Base-by-base conservation (phyloP, 2,888 invertebrate genomes). In the Eilema sororculum region DNA sequence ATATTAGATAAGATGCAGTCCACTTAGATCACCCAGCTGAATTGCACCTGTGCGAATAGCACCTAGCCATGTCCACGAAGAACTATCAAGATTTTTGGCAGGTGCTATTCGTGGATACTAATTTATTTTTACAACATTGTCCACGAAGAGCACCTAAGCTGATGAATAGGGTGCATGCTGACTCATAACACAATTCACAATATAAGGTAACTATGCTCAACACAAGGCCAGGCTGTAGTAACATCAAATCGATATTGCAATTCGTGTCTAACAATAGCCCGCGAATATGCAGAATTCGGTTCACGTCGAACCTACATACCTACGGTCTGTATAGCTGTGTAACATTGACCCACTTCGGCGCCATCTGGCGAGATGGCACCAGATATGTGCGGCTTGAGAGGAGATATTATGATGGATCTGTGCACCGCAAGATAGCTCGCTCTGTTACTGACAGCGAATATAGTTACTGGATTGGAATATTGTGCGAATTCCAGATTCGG, bases 331-430 rank as follows among this genome's bases (percentile, higher is more conserved):
- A 62, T 58, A 61, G 41, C 64, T 71, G 71, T 65, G 46, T 22
- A 78, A 80, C 72, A 76, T 71, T 81, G 80, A 83, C 83, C 80
- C 69, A 79, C 60, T 75, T 81, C 71, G 22, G 28, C n/a, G 67
- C 65, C 73, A 77, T 81, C 79, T 83, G 76, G 67, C 70, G 74
- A 73, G 72, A 80, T 73, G 72, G 61, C 56, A 66, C 69, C 73
- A 80, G 76, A 78, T 78, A 82, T 72, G 83, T 61, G 25, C 61
- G 58, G 65, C 56, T 60, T 58, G 25, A 60, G 46, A 52, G 30
- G 13, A 41, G 63, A 64, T 37, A 37, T 37, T 71, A 71, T 67
- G 52, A 67, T 28, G 30, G 52, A 52, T 57, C 66, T 33, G 56
- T 60, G 58, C 46, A 68, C 67, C 60, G 67, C 64, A 61, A 56